phyloP scores from a whole-genome alignment of 2,113 vertebrate species.

The Centropus unirufus region DNA sequence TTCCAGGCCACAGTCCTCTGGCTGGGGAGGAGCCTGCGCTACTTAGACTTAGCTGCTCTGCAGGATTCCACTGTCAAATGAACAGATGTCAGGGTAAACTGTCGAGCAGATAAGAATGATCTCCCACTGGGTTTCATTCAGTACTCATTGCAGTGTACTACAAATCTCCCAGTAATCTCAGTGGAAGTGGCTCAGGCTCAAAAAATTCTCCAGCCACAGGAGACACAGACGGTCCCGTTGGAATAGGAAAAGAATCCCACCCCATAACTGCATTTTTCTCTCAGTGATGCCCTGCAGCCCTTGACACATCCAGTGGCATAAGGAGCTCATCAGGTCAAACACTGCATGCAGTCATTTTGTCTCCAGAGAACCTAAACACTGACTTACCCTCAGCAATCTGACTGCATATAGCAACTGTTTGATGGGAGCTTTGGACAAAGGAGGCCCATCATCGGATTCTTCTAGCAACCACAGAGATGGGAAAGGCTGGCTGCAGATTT shows the following conservation, averaged over 20 bases:
- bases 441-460: constrained; percentile 31
- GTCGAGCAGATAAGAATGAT: background rate
- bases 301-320: background rate
- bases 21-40: background rate
- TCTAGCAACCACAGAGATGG: constrained; percentile 19
- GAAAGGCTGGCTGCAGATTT: constrained; percentile 15
- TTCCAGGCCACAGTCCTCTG: too few species aligned
- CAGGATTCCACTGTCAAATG: background rate
- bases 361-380: background rate
- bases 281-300: background rate
- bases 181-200: background rate
- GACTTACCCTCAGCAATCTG: background rate
- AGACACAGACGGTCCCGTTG: background rate
- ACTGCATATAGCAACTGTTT: constrained; percentile 31
- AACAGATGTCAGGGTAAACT: background rate
- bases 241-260: background rate
- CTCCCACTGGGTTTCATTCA: background rate
- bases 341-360: too few species aligned
- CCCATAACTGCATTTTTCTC: background rate
- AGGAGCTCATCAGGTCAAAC: background rate
- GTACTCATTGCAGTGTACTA: background rate
- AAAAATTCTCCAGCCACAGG: background rate
- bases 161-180: background rate
- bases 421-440: constrained; percentile 5
- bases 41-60: background rate